Evolutionary conservation across 2,888 invertebrate species (phyloP).

Genomic region (Caenorhabditis panamensis): DNA sequence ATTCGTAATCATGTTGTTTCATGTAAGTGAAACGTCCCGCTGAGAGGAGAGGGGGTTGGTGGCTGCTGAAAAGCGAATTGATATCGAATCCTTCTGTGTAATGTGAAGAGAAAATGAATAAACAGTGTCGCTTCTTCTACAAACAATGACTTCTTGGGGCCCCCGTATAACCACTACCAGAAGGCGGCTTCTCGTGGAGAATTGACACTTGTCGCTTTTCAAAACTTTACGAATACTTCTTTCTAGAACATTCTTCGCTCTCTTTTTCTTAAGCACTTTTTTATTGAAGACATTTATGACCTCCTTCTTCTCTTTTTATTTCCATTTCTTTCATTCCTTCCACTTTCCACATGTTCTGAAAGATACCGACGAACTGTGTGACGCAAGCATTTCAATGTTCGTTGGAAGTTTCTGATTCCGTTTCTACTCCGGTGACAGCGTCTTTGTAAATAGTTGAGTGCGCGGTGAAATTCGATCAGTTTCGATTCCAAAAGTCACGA

Average conservation of each 20-base stretch:
- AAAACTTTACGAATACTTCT: constrained; percentile 1
- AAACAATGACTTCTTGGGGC: constrained; percentile 26
- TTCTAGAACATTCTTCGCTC: constrained; percentile 2
- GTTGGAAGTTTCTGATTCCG: neutral
- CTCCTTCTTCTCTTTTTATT: constrained; percentile 7
- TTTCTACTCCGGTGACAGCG: neutral
- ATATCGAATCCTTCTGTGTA: constrained; percentile 39
- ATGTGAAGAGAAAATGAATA: constrained; percentile 40
- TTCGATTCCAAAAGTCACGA: constrained; percentile 1
- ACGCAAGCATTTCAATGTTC: neutral
- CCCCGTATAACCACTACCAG: constrained; percentile 2
- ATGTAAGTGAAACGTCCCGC: constrained; percentile 54
- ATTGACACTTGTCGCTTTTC: neutral
- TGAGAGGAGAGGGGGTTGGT: constrained; percentile 18
- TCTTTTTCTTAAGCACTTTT: neutral
- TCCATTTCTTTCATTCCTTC: neutral
- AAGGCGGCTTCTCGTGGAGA: neutral
- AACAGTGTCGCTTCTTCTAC: constrained; percentile 36
- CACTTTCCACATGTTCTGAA: too few species aligned
- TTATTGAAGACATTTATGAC: constrained; percentile 15
- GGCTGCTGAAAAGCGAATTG: constrained; percentile 38
- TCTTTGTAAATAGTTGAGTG: neutral
- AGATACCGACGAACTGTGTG: neutral
- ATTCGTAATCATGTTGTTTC: constrained; percentile 21
- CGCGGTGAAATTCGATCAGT: constrained; percentile 3